Percentiles rank a stretch among this genome's conserved stretches.
Evolutionary conservation across 2,797 vertebrate genomes (phyloP).

Genomic region (Xenentodon cancila): DNA sequence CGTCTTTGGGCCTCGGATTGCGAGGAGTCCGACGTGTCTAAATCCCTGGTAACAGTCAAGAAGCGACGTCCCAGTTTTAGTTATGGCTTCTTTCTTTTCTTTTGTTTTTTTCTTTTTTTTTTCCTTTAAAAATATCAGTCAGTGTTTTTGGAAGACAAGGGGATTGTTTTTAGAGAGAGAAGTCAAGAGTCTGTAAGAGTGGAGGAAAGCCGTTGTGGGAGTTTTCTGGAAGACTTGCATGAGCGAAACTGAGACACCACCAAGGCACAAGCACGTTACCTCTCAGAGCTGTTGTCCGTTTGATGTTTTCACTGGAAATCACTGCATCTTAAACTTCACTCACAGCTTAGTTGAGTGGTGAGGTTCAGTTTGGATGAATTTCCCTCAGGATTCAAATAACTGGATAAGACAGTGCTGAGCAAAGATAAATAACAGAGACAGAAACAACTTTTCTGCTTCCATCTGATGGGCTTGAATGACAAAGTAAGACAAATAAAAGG

Average conservation of each 20-base stretch:
- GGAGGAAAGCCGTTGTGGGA: constrained; percentile 37
- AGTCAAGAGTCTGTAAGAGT: constrained; percentile 40
- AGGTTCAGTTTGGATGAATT: constrained; percentile 45
- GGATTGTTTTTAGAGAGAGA: constrained; percentile 47
- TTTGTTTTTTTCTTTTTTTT: constrained; percentile 46
- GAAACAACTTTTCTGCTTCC: constrained; percentile 23
- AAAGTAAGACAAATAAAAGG: constrained; percentile 26
- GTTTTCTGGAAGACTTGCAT: constrained; percentile 76
- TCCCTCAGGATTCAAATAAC: constrained; percentile 45
- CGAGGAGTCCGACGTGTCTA: constrained; percentile 61
- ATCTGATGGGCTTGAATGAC: constrained; percentile 22
- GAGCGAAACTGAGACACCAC: constrained; percentile 39
- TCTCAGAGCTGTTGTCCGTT: constrained; percentile 30
- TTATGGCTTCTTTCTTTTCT: constrained; percentile 71
- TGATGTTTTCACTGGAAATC: constrained; percentile 44
- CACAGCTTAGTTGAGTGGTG: constrained; percentile 44
- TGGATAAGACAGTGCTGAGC: constrained; percentile 36
- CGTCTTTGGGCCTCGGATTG: constrained; percentile 55
- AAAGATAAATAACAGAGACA: constrained; percentile 35
- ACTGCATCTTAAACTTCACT: constrained; percentile 38
- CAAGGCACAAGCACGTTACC: constrained; percentile 46
- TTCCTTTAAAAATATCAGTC: constrained; percentile 40
- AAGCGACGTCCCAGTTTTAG: constrained; percentile 55
- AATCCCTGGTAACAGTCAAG: constrained; percentile 58
- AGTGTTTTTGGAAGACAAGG: constrained; percentile 75